These are phyloP conservation scores for Branchipolynoe longqiensis DNA, from an alignment of 2,888 invertebrate genomes.

Conservation along the genomic window DNA sequence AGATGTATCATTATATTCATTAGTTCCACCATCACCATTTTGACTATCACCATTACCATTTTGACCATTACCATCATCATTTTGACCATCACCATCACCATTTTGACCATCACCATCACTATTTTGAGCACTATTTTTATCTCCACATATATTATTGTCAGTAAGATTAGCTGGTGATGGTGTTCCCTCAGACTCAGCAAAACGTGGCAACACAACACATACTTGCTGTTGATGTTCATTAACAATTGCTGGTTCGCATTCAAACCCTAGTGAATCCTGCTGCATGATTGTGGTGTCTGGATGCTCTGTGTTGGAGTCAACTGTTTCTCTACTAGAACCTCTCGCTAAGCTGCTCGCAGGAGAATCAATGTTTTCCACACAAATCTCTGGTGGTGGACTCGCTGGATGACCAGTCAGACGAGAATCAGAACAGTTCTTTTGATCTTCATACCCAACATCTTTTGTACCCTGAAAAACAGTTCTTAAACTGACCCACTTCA, in stretches of 20 bases:
- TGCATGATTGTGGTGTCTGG: not conserved
- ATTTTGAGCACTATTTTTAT: too few species aligned
- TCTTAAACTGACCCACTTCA: conserved; percentile 5
- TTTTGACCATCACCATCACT: not conserved
- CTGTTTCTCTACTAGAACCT: not conserved
- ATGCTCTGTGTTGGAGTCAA: not conserved
- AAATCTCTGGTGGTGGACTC: not conserved
- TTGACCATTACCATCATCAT: not conserved
- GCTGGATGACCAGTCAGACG: not conserved
- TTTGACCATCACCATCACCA: not conserved
- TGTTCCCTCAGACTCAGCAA: too few species aligned
- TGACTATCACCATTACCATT: not conserved
- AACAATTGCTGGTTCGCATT: not conserved
- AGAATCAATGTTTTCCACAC: not conserved
- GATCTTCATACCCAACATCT: not conserved
- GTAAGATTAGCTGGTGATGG: too few species aligned
- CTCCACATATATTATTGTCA: too few species aligned
- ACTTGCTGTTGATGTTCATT: too few species aligned
- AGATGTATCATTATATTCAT: not conserved
- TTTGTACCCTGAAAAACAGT: conserved; percentile 8
- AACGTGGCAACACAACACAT: too few species aligned
- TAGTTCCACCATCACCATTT: not conserved
- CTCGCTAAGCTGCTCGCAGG: not conserved
- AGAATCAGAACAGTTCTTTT: not conserved
- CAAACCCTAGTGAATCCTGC: not conserved